Base-by-base conservation (phyloP, 2,888 invertebrate genomes). In the Drosophila mayaguana region DNA sequence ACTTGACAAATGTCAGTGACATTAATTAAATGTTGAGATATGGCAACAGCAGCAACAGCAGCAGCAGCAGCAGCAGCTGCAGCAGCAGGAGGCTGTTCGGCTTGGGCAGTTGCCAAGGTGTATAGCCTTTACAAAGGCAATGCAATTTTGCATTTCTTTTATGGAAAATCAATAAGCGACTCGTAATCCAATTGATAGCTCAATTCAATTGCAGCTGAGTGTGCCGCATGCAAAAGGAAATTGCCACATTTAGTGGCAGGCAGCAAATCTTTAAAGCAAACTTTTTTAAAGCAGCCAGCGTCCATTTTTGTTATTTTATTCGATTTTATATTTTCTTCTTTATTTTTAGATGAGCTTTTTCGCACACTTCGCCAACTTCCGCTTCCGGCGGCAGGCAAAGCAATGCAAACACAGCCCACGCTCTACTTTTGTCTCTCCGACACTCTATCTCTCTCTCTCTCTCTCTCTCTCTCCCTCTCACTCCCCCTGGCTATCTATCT, bases 1-100 rank as follows among this genome's bases (percentile, higher is more conserved):
- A 84, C 51, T 84, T 83, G 87, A 88, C 79, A 87, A 87, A 89
- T 88, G 81, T 81, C 73, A 78, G 56, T 83, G 89, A 76, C 84
- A 87, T 88, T 89, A 87, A 88, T 88, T 89, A 81, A 89, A 80
- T 67, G 74, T 61, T 67, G 68, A 80, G 80, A 72, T 70, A 82
- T 70, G 69, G 65, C 80, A 79, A 51, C 62, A 60, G 59, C 79
- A 59, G 43, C 43, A 56, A 36, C 40, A 32, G 14, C 22, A 22
- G 14, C 20, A 36, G 14, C 1, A 36, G 36, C 36, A 36, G 14
- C 14, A 5, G 36, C 36, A 36, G 36, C 14, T 14, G 5, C 4
- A 36, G 36, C 14, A 36, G 36, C 14, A 36, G 36, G 36, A 36
- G 36, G 4, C 16, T 25, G 20, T 3, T 12, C 14, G 45, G 9